Percentiles rank a stretch among this genome's conserved stretches.
Conservation (phyloP, 2,888 invertebrate species). For the Oscheius sp. region DNA sequence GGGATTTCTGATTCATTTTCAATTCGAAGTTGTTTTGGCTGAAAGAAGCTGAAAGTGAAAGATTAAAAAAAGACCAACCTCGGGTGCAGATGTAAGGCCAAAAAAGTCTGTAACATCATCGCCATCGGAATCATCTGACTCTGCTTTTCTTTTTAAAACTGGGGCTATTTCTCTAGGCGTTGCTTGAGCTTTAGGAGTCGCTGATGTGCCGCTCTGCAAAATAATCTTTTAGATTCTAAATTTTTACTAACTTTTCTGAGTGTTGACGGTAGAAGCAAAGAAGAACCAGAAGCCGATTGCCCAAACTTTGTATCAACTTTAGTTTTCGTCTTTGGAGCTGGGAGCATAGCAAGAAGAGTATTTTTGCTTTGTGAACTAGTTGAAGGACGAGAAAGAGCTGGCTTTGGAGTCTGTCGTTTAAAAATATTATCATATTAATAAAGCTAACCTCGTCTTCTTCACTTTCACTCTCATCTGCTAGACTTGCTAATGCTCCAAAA, state of each 20-base stretch:
- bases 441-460: conserved; percentile 32
- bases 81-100: conserved; percentile 41
- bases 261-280: conserved; percentile 4
- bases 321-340: conserved; percentile 22
- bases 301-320: neutral
- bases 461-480: conserved; percentile 31
- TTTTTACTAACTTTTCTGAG: neutral
- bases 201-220: too few species aligned
- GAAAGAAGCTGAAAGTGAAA: neutral
- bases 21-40: conserved; percentile 11
- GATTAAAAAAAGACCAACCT: neutral
- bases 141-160: conserved; percentile 14
- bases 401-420: neutral
- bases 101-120: conserved; percentile 46
- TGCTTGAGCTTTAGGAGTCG: neutral
- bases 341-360: conserved; percentile 22
- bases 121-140: conserved; percentile 39
- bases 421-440: neutral
- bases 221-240: too few species aligned
- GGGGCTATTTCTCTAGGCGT: neutral
- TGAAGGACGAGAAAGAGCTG: neutral
- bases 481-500: conserved; percentile 35
- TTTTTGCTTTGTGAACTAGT: neutral
- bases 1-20: conserved; percentile 29
- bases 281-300: neutral